These are phyloP conservation scores for Numida meleagris DNA, from an alignment of 2,113 vertebrate species.

Conservation along the genomic window DNA sequence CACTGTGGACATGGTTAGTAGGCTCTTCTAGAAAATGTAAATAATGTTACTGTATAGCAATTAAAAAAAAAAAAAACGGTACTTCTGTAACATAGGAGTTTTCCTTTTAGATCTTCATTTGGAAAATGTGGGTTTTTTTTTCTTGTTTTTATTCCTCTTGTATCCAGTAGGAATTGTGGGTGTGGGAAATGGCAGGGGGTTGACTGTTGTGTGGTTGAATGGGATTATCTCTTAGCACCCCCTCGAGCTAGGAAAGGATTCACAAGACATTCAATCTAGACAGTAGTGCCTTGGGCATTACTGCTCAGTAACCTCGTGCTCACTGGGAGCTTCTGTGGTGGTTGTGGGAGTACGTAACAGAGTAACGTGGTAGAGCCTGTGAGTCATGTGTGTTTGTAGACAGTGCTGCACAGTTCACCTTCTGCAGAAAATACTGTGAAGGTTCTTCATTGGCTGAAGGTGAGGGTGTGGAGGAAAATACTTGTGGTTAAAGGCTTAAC, in stretches of 20 bases:
- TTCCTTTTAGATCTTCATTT: background rate
- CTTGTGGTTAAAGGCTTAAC: background rate
- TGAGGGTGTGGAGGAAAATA: background rate
- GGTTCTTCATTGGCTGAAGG: background rate
- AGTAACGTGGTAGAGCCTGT: background rate
- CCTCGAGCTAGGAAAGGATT: background rate
- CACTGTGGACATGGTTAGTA: no score
- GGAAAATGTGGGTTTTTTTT: background rate
- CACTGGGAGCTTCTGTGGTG: background rate
- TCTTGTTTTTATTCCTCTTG: background rate
- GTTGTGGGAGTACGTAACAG: background rate
- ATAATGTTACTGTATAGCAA: background rate
- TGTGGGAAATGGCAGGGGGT: background rate
- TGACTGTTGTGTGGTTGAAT: background rate
- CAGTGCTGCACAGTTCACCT: background rate
- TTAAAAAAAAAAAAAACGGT: background rate
- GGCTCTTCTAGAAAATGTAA: background rate
- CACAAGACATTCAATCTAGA: background rate
- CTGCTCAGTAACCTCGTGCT: background rate
- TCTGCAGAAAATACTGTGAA: background rate
- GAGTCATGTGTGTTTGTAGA: background rate
- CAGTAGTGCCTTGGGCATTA: background rate
- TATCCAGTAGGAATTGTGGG: background rate
- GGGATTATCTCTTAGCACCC: background rate
- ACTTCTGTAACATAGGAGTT: background rate